Conservation (phyloP, 2,113 vertebrate genomes). For the Charina bottae region DNA sequence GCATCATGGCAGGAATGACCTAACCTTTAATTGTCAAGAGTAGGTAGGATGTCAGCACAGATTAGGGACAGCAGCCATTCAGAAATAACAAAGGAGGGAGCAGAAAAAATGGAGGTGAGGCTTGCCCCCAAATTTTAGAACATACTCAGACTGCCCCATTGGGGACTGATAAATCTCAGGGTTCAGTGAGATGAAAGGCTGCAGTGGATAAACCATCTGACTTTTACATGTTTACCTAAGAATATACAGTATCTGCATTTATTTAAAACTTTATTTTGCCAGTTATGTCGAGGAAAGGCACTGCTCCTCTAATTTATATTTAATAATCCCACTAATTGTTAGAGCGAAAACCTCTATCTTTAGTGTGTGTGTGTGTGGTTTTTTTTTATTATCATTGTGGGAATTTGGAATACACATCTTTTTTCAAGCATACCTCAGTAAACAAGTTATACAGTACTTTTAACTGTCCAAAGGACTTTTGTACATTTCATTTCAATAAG, state of each 20-base stretch:
- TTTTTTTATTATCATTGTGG: neutral
- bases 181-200: conserved; percentile 7
- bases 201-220: neutral
- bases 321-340: neutral
- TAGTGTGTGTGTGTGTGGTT: neutral
- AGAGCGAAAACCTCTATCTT: neutral
- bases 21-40: conserved; percentile 58
- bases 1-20: conserved; percentile 54
- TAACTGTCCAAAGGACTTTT: neutral
- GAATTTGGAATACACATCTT: neutral
- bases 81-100: conserved; percentile 62
- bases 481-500: neutral
- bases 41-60: conserved; percentile 55
- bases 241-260: neutral
- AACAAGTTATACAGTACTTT: neutral
- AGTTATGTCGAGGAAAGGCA: neutral
- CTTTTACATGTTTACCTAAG: neutral
- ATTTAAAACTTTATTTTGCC: neutral
- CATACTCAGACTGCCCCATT: conserved; percentile 48
- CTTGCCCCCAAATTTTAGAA: conserved; percentile 59
- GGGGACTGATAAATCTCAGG: conserved; percentile 39
- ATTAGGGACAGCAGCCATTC: conserved; percentile 64
- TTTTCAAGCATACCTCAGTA: neutral
- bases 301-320: neutral
- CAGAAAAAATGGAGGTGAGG: conserved; percentile 62